phyloP scores from a whole-genome alignment of 2,888 invertebrate genomes.

The Ectemnius cavifrons region DNA sequence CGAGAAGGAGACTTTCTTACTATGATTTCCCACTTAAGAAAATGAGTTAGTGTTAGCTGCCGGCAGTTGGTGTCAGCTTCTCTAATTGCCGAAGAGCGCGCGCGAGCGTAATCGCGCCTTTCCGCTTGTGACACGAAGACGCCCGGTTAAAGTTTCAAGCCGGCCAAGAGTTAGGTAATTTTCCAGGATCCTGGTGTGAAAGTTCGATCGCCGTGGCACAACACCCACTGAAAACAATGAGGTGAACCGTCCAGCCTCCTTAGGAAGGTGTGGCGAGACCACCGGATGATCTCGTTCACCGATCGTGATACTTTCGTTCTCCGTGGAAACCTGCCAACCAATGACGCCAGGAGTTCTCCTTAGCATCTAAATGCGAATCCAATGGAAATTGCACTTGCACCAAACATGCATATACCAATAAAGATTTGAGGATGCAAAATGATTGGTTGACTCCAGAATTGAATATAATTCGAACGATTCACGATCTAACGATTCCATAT shows the following conservation, averaged over 20 bases:
- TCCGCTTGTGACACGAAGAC: too few species aligned
- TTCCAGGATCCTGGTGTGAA: slow-evolving; percentile 40
- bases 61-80: too few species aligned
- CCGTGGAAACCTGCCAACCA: background rate
- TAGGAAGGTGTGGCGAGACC: background rate
- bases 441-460: too few species aligned
- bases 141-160: background rate
- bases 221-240: slow-evolving; percentile 13
- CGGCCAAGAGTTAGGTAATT: background rate
- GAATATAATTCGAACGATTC: too few species aligned
- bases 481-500: too few species aligned
- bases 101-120: too few species aligned
- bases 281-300: background rate
- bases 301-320: slow-evolving; percentile 1
- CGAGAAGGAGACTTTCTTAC: background rate
- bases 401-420: background rate
- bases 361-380: background rate
- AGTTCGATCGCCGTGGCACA: slow-evolving; percentile 39
- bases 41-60: background rate
- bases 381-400: background rate
- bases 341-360: background rate
- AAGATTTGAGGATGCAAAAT: background rate
- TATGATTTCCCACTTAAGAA: slow-evolving; percentile 7
- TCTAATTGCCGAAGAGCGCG: too few species aligned
- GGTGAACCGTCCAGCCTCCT: background rate